Evolutionary conservation across 2,888 invertebrate species (phyloP).

Genomic region (Dendrolimus houi): DNA sequence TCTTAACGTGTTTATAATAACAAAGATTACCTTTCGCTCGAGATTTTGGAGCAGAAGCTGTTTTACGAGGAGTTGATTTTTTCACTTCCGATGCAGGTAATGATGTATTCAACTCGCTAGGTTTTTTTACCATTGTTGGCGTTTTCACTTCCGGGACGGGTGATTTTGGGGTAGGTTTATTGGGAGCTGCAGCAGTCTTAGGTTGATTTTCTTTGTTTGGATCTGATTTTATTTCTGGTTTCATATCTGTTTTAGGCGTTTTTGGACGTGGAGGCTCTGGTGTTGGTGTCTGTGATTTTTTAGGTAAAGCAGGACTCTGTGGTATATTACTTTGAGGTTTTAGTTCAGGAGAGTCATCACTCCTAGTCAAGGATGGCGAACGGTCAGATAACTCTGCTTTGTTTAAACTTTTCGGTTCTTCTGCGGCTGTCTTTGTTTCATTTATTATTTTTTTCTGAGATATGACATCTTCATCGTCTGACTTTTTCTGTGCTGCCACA

Average conservation of each 20-base stretch:
- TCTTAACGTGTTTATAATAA: conserved; percentile 22
- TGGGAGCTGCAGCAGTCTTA: conserved; percentile 29
- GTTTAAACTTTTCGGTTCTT: conserved; percentile 24
- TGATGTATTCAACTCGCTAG: conserved; percentile 52
- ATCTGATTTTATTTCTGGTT: conserved; percentile 28
- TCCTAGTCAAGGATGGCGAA: conserved; percentile 65
- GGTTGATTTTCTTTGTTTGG: conserved; percentile 26
- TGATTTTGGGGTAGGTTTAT: conserved; percentile 43
- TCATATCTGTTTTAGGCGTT: conserved; percentile 50
- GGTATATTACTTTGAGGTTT: conserved; percentile 31
- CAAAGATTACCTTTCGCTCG: conserved; percentile 60
- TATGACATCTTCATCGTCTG: conserved; percentile 64
- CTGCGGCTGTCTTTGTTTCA: conserved; percentile 29
- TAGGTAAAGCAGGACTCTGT: conserved; percentile 29
- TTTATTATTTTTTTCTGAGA: conserved; percentile 40
- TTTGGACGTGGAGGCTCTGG: conserved; percentile 57
- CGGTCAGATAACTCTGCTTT: conserved; percentile 58
- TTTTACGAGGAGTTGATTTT: conserved; percentile 59
- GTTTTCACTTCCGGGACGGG: conserved; percentile 40
- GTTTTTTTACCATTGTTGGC: conserved; percentile 44
- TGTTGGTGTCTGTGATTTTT: conserved; percentile 40
- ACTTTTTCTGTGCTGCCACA: conserved; percentile 44
- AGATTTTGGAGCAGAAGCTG: conserved; percentile 55
- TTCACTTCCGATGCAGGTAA: conserved; percentile 39
- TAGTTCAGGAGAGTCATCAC: conserved; percentile 68